A percentile compares a stretch with the other conserved stretches of the same genome.
phyloP scores from a whole-genome alignment of 2,888 invertebrate species.

The Amphipoea oculea region DNA sequence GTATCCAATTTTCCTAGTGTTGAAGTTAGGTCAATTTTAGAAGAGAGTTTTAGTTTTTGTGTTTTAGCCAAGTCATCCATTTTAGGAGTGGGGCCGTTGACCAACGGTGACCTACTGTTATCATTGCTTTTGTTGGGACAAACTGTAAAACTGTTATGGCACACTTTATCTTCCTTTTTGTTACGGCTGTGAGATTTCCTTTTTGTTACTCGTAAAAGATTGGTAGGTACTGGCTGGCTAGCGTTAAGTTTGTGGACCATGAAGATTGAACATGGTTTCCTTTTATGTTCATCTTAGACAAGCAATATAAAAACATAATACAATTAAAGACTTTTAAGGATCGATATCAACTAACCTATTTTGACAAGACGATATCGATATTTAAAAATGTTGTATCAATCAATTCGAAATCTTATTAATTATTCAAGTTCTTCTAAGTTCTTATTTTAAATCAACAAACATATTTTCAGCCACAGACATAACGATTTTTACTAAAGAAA shows the following conservation, averaged over 20 bases:
- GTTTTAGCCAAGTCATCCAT: slow-evolving; percentile 77
- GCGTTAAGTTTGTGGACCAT: slow-evolving; percentile 5
- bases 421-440: neutral
- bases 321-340: neutral
- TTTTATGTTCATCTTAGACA: neutral
- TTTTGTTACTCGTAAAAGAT: slow-evolving; percentile 33
- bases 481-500: neutral
- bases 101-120: slow-evolving; percentile 75
- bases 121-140: slow-evolving; percentile 67
- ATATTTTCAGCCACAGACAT: neutral
- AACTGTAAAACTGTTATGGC: slow-evolving; percentile 67
- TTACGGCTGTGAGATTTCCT: slow-evolving; percentile 48
- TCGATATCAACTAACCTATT: neutral
- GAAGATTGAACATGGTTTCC: neutral
- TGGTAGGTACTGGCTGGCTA: neutral
- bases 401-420: neutral
- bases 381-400: neutral
- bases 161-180: slow-evolving; percentile 56
- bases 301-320: neutral
- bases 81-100: slow-evolving; percentile 72
- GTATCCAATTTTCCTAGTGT: neutral
- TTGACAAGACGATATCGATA: neutral
- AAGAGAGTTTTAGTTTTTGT: slow-evolving; percentile 70
- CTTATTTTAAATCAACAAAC: neutral
- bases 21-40: slow-evolving; percentile 18